Conservation (phyloP, 1,140 invertebrate genomes). For the Formica selysi region DNA sequence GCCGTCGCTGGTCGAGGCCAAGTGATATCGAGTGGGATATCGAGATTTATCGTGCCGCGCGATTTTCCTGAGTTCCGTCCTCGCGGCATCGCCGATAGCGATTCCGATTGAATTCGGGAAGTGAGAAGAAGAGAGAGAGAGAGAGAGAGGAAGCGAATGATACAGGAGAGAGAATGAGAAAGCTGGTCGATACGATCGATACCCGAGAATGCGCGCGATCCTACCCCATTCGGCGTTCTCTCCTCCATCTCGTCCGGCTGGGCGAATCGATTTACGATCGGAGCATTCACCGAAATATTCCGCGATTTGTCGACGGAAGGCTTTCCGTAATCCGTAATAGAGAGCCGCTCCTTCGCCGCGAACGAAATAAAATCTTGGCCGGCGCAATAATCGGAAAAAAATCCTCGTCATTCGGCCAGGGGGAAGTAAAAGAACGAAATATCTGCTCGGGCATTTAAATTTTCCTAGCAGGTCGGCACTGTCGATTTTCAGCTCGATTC, state of each 20-base stretch:
- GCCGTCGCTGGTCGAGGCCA: conserved; percentile 51
- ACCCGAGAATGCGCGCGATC: conserved; percentile 35
- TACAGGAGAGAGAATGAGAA: background rate
- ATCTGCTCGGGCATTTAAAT: background rate
- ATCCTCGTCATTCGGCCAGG: conserved; percentile 25
- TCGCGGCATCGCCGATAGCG: conserved; percentile 43
- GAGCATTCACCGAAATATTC: conserved; percentile 59
- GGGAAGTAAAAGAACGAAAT: background rate
- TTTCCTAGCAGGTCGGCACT: background rate
- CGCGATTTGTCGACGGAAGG: conserved; percentile 52
- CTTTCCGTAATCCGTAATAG: conserved; percentile 53
- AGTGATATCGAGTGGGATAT: conserved; percentile 65
- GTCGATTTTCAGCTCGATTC: background rate
- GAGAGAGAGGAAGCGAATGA: background rate
- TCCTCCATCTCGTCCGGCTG: conserved; percentile 40
- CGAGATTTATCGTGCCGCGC: conserved; percentile 64
- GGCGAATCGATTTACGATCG: conserved; percentile 59
- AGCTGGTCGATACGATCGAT: conserved; percentile 50
- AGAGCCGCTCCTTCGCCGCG: conserved; percentile 35
- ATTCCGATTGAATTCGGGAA: conserved; percentile 62
- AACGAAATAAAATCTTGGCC: conserved; percentile 40
- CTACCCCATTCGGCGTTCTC: conserved; percentile 26
- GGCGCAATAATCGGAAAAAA: conserved; percentile 40
- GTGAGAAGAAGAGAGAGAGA: conserved; percentile 9
- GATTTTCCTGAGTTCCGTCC: conserved; percentile 55